These are phyloP conservation scores for Capitulum mitella DNA, from an alignment of 2,888 invertebrate species.

Conservation along the genomic window DNA sequence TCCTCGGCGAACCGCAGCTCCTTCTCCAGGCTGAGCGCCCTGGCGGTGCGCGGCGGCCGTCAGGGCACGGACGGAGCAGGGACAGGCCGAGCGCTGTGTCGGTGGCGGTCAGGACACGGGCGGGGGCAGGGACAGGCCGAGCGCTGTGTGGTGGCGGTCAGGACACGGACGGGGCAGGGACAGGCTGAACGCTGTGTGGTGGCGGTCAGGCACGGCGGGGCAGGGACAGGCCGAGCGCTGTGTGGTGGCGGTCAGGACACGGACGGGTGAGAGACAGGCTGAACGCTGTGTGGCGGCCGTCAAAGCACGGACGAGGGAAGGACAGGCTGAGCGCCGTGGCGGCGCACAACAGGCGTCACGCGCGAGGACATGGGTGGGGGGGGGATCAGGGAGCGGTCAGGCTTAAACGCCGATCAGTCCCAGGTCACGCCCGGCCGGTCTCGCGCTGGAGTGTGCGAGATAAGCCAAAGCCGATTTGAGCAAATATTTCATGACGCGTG, in stretches of 20 bases:
- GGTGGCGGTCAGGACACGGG: constrained; percentile 3
- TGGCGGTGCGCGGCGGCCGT: constrained; percentile 38
- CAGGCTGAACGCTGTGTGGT: too few relatives aligned
- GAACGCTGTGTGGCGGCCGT: too few relatives aligned
- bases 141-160: constrained; percentile 29
- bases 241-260: constrained; percentile 30
- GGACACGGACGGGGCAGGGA: constrained; percentile 32
- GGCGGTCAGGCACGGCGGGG: too few relatives aligned
- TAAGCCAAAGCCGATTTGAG: too few relatives aligned
- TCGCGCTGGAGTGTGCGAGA: too few relatives aligned
- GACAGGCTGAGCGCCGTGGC: constrained; percentile 35
- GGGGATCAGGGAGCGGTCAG: too few relatives aligned
- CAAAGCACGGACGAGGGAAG: constrained; percentile 36
- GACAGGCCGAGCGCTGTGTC: constrained; percentile 25
- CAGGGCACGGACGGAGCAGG: constrained; percentile 33
- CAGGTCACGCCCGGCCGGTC: too few relatives aligned
- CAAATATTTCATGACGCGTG: too few relatives aligned
- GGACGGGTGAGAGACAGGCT: constrained; percentile 29
- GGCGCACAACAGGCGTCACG: too few relatives aligned
- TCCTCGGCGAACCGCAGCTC: constrained; percentile 59
- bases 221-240: constrained; percentile 37
- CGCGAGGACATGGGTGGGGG: too few relatives aligned
- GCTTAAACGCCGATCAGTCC: too few relatives aligned
- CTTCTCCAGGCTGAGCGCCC: constrained; percentile 60
- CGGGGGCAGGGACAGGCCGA: constrained; percentile 37